Percentiles rank a stretch among this genome's conserved stretches.
Conservation (phyloP, 2,113 vertebrate genomes). For the Sarotherodon lohbergeri region DNA sequence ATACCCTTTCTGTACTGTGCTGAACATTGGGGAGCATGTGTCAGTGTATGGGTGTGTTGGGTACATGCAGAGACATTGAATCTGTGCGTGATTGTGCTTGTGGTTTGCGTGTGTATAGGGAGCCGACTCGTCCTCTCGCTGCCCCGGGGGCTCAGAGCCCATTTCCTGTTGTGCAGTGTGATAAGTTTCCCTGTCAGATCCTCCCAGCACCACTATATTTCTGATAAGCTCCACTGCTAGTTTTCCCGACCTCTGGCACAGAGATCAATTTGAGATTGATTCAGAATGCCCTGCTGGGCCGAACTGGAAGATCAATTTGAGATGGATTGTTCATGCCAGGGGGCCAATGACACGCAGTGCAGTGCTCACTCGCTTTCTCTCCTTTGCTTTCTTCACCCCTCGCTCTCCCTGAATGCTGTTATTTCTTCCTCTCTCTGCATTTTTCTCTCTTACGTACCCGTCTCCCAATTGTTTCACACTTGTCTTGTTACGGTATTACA, state of each 20-base stretch:
- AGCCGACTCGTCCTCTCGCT: conserved; percentile 54
- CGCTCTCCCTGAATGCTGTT: conserved; percentile 32
- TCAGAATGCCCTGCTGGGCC: conserved; percentile 75
- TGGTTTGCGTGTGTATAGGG: conserved; percentile 23
- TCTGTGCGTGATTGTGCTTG: conserved; percentile 23
- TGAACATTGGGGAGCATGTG: conserved; percentile 48
- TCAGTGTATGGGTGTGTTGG: conserved; percentile 25
- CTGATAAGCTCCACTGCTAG: conserved; percentile 80
- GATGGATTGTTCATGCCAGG: conserved; percentile 78
- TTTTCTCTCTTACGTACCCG: conserved; percentile 16
- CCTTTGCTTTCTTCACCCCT: conserved; percentile 56
- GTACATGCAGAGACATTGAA: conserved; percentile 38
- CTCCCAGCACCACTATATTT: conserved; percentile 80
- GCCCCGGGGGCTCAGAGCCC: conserved; percentile 69
- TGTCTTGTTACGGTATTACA: conserved; percentile 18
- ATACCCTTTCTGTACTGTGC: conserved; percentile 3
- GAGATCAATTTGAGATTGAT: conserved; percentile 84
- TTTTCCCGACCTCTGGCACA: conserved; percentile 79
- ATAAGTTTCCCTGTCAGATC: conserved; percentile 82
- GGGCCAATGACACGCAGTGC: conserved; percentile 69
- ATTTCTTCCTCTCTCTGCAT: conserved; percentile 41
- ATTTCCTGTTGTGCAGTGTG: conserved; percentile 76
- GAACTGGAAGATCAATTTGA: conserved; percentile 79
- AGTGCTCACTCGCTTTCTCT: conserved; percentile 62
- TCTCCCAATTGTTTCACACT: conserved; percentile 51